Conservation (phyloP, 2,113 vertebrate genomes). For the Neogale vison region DNA sequence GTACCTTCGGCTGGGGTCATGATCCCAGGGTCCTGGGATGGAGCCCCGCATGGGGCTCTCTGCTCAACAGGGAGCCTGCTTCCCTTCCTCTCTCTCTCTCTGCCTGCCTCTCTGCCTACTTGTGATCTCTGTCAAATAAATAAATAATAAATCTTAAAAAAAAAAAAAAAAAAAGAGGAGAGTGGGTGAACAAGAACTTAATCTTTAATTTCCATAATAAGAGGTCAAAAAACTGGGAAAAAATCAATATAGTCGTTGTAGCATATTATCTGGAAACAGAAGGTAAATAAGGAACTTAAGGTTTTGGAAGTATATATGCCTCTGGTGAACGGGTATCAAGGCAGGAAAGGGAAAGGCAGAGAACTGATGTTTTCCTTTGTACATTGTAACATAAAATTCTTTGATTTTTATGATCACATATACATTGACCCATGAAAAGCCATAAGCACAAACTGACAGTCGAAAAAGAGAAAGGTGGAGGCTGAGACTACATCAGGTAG, state of each 20-base stretch:
- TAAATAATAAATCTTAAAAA: no score
- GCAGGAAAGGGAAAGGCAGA: background rate
- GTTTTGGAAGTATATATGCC: background rate
- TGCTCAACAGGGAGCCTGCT: no score
- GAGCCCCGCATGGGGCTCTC: no score
- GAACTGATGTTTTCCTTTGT: background rate
- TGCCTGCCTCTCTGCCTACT: no score
- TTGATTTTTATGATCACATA: background rate
- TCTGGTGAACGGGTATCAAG: background rate
- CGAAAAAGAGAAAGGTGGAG: background rate
- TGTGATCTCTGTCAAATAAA: no score
- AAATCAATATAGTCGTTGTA: background rate
- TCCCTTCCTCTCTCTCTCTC: no score
- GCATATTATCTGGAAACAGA: background rate
- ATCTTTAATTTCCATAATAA: background rate
- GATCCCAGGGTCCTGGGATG: no score
- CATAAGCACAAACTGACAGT: background rate
- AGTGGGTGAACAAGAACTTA: background rate
- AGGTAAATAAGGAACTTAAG: background rate
- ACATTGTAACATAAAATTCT: background rate
- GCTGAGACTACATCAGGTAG: no score
- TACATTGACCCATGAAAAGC: background rate
- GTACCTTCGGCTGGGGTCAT: no score
- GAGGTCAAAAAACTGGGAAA: background rate
- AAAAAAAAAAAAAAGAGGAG: background rate